Evolutionary conservation across 2,113 vertebrate genomes (phyloP), one percentile per base, ranked within the genome.

Genomic region (Malurus cyaneus): DNA sequence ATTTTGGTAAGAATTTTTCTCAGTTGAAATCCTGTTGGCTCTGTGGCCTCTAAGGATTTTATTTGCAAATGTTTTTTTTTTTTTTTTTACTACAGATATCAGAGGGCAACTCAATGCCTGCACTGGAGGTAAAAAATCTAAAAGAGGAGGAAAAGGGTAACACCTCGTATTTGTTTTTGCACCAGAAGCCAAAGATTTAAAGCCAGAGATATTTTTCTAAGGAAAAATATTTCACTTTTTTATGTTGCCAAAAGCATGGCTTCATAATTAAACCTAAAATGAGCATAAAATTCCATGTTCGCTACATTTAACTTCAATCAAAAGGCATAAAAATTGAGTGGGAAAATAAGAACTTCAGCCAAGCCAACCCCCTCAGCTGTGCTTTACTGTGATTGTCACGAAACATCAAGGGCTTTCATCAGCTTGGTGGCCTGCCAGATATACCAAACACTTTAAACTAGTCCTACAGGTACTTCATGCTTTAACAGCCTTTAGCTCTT

Each of bases 251-350:
- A 91, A 91, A 78, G 2, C 39, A 80, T 60, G 52, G 47, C n/a
- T 93, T 88, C 28, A 53, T 78, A 93, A 86, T 95, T 86, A 94
- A 95, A 95, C 15, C 52, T 60, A 59, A 95, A 96, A 89, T 72
- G 80, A 93, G 42, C 4, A 5, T 86, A 93, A 83, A 93, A 64
- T 21, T 89, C 47, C n/a, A 26, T 41, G 39, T 88, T 88, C 60
- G 41, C 23, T 84, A 41, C 52, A 86, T 71, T 93, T 93, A 86
- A 64, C 47, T 90, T 65, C 71, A 90, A 74, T 80, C n/a, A 93
- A 85, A 95, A 90, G 57, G 44, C 76, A 80, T 86, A 94, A 88
- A 96, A 94, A 80, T 31, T 80, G 85, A 74, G 71, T 86, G 78
- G 85, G 60, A 80, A 88, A 92, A 92, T 77, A 82, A 91, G 71